Conservation (phyloP, 2,888 invertebrate species). For the Lycophotia porphyrea region DNA sequence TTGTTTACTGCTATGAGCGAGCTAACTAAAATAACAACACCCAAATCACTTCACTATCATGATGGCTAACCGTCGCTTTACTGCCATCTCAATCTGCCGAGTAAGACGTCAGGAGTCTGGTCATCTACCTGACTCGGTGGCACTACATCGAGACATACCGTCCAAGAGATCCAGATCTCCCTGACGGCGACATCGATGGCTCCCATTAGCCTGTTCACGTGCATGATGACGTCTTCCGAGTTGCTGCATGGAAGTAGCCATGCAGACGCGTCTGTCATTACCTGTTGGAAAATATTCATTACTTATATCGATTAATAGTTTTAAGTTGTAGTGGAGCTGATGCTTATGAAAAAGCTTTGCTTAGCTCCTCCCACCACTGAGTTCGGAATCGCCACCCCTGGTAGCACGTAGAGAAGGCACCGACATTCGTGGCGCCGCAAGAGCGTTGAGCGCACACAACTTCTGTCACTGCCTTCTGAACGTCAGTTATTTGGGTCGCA, state of each 20-base stretch:
- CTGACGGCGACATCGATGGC: constrained; percentile 90
- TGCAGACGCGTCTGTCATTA: constrained; percentile 92
- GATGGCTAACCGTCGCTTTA: background rate
- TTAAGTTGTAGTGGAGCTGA: background rate
- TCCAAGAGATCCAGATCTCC: constrained; percentile 87
- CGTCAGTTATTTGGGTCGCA: background rate
- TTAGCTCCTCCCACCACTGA: background rate
- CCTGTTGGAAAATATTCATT: constrained; percentile 76
- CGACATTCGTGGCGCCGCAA: background rate
- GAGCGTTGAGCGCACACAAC: background rate
- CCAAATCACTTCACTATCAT: background rate
- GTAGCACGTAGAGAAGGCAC: too few species aligned
- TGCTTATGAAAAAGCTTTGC: background rate
- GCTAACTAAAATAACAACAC: background rate
- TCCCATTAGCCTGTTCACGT: constrained; percentile 91
- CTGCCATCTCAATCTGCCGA: background rate
- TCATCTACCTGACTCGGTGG: background rate
- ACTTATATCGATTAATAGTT: background rate
- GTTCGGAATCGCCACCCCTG: background rate
- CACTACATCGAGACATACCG: constrained; percentile 72
- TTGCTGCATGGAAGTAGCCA: constrained; percentile 95
- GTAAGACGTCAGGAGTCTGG: background rate
- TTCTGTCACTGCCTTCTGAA: background rate
- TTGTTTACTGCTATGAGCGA: background rate
- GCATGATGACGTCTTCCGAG: constrained; percentile 93